Conservation (phyloP, 2,888 invertebrate genomes). For the Epirrita christyi region DNA sequence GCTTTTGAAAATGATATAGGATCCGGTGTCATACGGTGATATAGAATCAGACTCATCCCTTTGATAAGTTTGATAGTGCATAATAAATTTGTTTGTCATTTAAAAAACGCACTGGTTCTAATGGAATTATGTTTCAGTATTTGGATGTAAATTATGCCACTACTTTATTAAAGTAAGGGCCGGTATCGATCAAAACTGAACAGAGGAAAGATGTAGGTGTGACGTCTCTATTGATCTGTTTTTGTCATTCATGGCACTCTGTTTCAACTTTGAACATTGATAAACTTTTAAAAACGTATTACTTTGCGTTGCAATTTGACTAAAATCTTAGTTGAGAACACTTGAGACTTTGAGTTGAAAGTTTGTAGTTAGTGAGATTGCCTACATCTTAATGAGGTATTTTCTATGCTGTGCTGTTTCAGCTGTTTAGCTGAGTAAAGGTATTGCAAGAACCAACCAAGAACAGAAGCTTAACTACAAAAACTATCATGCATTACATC, state of each 20-base stretch:
- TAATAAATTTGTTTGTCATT: neutral
- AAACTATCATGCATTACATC: too few species aligned
- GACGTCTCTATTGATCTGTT: neutral
- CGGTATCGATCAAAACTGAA: too few species aligned
- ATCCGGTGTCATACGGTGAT: too few species aligned
- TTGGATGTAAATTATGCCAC: slow-evolving; percentile 1
- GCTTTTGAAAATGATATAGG: neutral
- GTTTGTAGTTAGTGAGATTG: slow-evolving; percentile 19
- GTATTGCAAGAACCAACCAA: slow-evolving; percentile 12
- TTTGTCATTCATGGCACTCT: slow-evolving; percentile 19
- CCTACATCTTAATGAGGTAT: slow-evolving; percentile 26
- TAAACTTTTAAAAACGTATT: slow-evolving; percentile 15
- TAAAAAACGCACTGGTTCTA: slow-evolving; percentile 3
- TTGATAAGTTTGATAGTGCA: neutral
- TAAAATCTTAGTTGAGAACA: slow-evolving; percentile 25
- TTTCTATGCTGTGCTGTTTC: slow-evolving; percentile 25
- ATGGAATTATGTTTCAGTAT: neutral
- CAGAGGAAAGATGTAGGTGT: too few species aligned
- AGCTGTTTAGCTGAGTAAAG: slow-evolving; percentile 3
- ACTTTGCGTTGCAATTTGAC: slow-evolving; percentile 24
- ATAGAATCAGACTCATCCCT: neutral
- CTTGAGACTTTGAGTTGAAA: slow-evolving; percentile 20
- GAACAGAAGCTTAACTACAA: slow-evolving; percentile 25
- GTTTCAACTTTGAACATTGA: slow-evolving; percentile 28
- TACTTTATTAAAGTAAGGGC: neutral